These are phyloP conservation scores for Listrodromus nycthemerus DNA, from an alignment of 2,888 invertebrate species.

Conservation along the genomic window DNA sequence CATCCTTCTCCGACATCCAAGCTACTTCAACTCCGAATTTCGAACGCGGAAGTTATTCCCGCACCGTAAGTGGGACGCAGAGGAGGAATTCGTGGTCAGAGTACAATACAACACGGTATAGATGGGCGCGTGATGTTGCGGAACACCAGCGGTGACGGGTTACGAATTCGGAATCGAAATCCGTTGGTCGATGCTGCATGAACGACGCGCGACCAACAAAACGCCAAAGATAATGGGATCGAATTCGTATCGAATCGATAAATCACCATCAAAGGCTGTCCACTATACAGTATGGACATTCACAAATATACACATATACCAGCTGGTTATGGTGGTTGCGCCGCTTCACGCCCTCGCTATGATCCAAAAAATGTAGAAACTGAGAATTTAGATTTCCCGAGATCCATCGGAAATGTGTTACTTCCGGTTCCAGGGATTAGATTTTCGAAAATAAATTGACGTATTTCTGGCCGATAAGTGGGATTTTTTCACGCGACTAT, in stretches of 20 bases:
- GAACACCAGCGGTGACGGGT: conserved; percentile 66
- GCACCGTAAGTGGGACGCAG: conserved; percentile 64
- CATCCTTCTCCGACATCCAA: conserved; percentile 38
- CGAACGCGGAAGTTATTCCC: conserved; percentile 69
- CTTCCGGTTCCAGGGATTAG: not conserved
- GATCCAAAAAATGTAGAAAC: not conserved
- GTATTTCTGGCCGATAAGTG: too few species aligned
- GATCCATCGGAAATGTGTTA: not conserved
- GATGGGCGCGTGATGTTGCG: conserved; percentile 64
- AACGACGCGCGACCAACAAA: conserved; percentile 57
- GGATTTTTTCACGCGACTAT: too few species aligned
- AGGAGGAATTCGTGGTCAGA: conserved; percentile 70
- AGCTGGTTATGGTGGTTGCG: not conserved
- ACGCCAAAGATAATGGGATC: conserved; percentile 65
- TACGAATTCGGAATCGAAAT: conserved; percentile 69
- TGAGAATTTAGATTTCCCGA: not conserved
- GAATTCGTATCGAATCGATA: conserved; percentile 66
- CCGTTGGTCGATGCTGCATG: conserved; percentile 63
- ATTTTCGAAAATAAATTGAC: too few species aligned
- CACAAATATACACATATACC: conserved; percentile 13
- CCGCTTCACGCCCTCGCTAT: not conserved
- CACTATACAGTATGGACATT: conserved; percentile 41
- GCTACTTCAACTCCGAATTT: conserved; percentile 60
- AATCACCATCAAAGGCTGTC: conserved; percentile 55
- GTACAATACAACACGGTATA: conserved; percentile 59